Base-by-base conservation (phyloP, 2,797 vertebrate species). In the Gastrophryne carolinensis region DNA sequence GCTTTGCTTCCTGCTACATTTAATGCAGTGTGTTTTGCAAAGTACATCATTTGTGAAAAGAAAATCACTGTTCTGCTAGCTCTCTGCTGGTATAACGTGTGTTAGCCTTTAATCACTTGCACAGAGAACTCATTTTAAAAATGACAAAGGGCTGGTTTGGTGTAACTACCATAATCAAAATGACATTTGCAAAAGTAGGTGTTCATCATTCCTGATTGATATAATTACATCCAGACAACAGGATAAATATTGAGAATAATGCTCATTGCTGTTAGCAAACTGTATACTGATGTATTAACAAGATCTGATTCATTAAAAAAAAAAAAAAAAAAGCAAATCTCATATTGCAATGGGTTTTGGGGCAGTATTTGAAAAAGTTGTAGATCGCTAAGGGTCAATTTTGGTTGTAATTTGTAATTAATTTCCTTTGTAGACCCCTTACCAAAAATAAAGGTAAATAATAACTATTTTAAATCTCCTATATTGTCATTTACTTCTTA, bases 211-310 rank as follows among this genome's bases (percentile, higher is more conserved):
- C 27, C 57, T 62, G 70, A 34, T 52, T 69, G 35, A 63, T 69
- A 26, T 76, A 76, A 56, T 56, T 57, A 47, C n/a, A 8, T 2
- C 17, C 13, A 26, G 32, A 6, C 30, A 5, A 63, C 24, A 29
- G 24, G 17, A 70, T 21, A 69, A 72, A 70, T 24, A 75, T 68
- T 19, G 1, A 53, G n/a, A 56, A 70, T 34, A 65, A 76, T 70
- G 35, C 24, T 29, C 35, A 15, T 19, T 32, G 24, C 41, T n/a
- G n/a, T n/a, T n/a, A n/a, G n/a, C n/a, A n/a, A n/a, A n/a, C n/a
- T n/a, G n/a, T n/a, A n/a, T n/a, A n/a, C n/a, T n/a, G n/a, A n/a
- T n/a, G n/a, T n/a, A n/a, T n/a, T n/a, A n/a, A n/a, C n/a, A n/a
- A n/a, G n/a, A n/a, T n/a, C n/a, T n/a, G n/a, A n/a, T n/a, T n/a